Base-by-base conservation (phyloP, 2,888 invertebrate species). In the Papilio elwesi region DNA sequence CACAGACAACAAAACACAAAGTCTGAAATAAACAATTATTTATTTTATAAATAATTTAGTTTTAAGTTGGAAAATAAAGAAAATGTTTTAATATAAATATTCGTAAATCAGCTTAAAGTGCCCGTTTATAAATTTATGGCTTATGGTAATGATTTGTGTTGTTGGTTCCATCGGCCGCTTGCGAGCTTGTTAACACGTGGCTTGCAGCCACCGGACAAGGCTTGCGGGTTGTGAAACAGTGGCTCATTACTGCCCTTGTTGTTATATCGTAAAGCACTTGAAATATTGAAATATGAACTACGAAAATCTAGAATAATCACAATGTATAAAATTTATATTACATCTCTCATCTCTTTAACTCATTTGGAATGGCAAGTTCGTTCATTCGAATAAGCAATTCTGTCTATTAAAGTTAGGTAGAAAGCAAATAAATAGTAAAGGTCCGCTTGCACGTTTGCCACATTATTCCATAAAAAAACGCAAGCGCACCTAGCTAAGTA, bases 101-200 rank as follows among this genome's bases (percentile, higher is more conserved):
- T 51, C 6, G n/a, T 59, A 13, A 51, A 16, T 16, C 16, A 68
- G 62, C 74, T 53, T 70, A 51, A 12, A 9, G 9, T 1, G 16
- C 26, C 13, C 0, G 67, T 75, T 73, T 70, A 67, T 71, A 64
- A 69, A 43, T 72, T 47, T 74, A 76, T 77, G 79, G 77, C 77
- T 76, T 76, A 68, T 53, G 16, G 62, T 76, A 65, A 77, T 80
- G 78, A 80, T 78, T 80, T 77, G 79, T 78, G 76, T 75, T 74
- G 65, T 64, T 66, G 71, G 76, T 74, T 76, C 76, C 73, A 75
- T 77, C 74, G 74, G 72, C 71, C 55, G 68, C 72, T 78, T 76
- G 74, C 75, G 16, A 47, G 13, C 68, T 67, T 72, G 72, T 72
- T 78, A 78, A 74, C 75, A 74, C 73, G 70, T 73, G 68, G 76